A percentile compares a stretch with the other conserved stretches of the same genome.
phyloP scores from a whole-genome alignment of 2,113 vertebrate species.

The Cacatua alba region DNA sequence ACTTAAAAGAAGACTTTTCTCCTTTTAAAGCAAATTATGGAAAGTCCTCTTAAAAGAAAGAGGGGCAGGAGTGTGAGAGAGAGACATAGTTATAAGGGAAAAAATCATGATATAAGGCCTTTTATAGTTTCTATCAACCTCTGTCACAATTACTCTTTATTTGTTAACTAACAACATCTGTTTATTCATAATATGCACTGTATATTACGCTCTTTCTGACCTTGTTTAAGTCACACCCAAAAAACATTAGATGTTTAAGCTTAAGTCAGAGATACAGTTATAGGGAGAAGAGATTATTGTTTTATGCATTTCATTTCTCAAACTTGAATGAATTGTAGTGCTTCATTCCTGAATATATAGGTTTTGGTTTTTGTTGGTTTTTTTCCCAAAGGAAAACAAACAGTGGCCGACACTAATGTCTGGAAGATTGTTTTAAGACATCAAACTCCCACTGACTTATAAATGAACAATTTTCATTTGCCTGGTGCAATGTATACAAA shows the following conservation, averaged over 20 bases:
- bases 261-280: not conserved
- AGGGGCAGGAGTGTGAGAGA: not conserved
- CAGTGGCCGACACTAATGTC: not conserved
- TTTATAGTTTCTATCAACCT: not conserved
- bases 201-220: not conserved
- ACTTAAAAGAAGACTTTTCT: not conserved
- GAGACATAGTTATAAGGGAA: not conserved
- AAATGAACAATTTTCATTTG: constrained; percentile 16
- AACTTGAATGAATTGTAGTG: not conserved
- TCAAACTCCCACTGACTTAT: not conserved
- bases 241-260: not conserved
- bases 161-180: not conserved
- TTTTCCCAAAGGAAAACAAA: not conserved
- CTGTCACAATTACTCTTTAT: not conserved
- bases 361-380: not conserved
- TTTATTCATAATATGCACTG: not conserved
- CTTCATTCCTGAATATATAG: not conserved
- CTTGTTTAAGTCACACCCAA: not conserved
- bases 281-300: not conserved
- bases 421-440: constrained; percentile 5
- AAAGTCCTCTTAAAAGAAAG: not conserved
- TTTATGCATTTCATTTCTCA: not conserved
- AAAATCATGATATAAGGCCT: not conserved
- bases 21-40: not conserved
- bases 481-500: constrained; percentile 34